Base-by-base conservation (phyloP, 1,140 invertebrate genomes). In the Megalopta genalis region DNA sequence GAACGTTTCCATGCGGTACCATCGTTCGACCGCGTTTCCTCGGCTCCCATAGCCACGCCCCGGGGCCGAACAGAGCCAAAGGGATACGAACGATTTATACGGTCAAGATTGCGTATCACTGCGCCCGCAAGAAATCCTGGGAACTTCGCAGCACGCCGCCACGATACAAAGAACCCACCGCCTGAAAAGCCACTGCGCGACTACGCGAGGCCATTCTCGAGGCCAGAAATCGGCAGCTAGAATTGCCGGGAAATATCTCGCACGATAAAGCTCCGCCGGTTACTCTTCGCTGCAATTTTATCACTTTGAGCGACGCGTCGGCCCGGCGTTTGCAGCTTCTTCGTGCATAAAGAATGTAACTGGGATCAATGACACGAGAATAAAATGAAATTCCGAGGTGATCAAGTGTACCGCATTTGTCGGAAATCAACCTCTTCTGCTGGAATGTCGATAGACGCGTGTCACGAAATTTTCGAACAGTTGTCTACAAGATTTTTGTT, bases 1-100 rank as follows among this genome's bases (percentile, higher is more conserved):
- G 46, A 74, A 37, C 27, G 16, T 57, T 42, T 67, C 23, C 63
- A 12, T 16, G 42, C 16, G 23, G 14, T 49, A 23, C 21, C 27
- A 12, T 9, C 2, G 16, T 64, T 64, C 25, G 42, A 64, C 9
- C n/a, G 27, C 54, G 37, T 65, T 65, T 74, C 10, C 62, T 54
- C 16, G 1, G 4, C 6, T 57, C 52, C 27, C 21, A 5, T 2
- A 39, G 65, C 62, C 62, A 54, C 72, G 62, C n/a, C 72, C 42
- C 14, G 9, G 54, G 32, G 23, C 21, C 10, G 23, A n/a, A 2
- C 32, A 6, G 32, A 27, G 8, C 2, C 16, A 67, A 66, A 57
- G 27, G 64, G 49, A 67, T 42, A 75, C 73, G 73, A 68, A 25
- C 73, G 23, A 75, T 75, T 75, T 75, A 68, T 75, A 67, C 52